These are phyloP conservation scores for Aegypius monachus DNA, from an alignment of 2,113 vertebrate species.

Conservation along the genomic window DNA sequence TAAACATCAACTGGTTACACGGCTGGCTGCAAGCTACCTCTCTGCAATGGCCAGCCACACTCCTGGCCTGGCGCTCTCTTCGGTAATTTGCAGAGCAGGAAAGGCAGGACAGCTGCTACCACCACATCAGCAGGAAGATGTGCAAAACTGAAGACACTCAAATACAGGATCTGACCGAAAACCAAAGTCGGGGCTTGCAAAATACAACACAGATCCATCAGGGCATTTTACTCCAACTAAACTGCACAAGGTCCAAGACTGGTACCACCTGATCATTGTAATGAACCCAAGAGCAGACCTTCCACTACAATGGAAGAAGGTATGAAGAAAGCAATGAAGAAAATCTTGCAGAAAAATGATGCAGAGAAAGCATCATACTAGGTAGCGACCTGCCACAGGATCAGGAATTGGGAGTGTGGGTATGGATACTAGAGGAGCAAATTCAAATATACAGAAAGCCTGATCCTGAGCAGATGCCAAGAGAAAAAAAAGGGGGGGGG, in stretches of 20 bases:
- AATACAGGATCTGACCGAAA: neutral
- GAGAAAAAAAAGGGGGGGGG: neutral
- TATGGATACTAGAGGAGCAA: neutral
- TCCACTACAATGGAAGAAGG: neutral
- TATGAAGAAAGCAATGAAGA: neutral
- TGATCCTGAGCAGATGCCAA: neutral
- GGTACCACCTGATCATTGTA: neutral
- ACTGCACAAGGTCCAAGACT: neutral
- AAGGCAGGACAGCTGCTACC: neutral
- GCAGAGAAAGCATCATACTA: neutral
- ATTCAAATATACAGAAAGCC: neutral
- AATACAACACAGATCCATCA: neutral
- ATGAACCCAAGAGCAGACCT: neutral
- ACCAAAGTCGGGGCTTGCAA: neutral
- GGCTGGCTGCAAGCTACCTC: neutral
- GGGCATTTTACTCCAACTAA: neutral
- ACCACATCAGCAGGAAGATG: neutral
- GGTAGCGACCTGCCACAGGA: neutral
- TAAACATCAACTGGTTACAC: neutral
- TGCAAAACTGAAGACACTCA: slow-evolving; percentile 5
- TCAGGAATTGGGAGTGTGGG: neutral
- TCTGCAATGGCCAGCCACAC: neutral
- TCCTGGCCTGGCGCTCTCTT: neutral
- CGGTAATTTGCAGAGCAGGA: neutral
- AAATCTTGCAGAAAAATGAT: neutral